Evolutionary conservation across 2,888 invertebrate genomes (phyloP), one percentile per base, ranked within the genome.

Genomic region (Synanthedon vespiformis): DNA sequence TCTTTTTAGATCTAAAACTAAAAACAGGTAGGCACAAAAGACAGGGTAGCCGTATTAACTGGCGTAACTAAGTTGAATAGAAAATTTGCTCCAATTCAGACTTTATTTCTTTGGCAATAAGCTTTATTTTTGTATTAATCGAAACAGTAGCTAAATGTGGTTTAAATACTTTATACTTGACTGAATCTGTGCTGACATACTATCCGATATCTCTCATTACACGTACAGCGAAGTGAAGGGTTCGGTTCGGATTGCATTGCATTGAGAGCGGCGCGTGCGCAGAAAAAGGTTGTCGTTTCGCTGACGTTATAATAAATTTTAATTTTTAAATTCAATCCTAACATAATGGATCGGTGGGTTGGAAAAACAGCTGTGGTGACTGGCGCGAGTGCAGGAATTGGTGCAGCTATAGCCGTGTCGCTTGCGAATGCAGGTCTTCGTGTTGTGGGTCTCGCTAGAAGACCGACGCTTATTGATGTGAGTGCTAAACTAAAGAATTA

Each of bases 371-470:
- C 78, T 0, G 80, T 86, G 50, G 81, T 86, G 55, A 85, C 85
- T 0, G 85, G 86, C 8, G 86, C 85, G 0, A 85, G 85, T 56
- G 70, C 75, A 0, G 86, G 86, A 12, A 86, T 86, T 48, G 86
- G 85, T 1, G 78, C 81, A 1, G 71, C 78, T 1, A 67, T 76
- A 18, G 67, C 68, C 22, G 63, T 70, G 34, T 63, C 69, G 53
- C 64, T 86, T 40, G 79, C 79, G 1, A 61, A 72, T 44, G 65
- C 73, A 11, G 82, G 84, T n/a, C 51, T 76, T 41, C 58, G 57
- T 5, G 77, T 75, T 4, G 62, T 78, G 4, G 75, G 75, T 4
- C 63, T 75, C 13, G 72, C 74, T 4, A 60, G 75, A 52, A 61
- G 70, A 47, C 54, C 59, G 2, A 56, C 61, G 2, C 60, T 64